Evolutionary conservation across 2,888 invertebrate species (phyloP).

Genomic region (Tanytarsus gracilentus): DNA sequence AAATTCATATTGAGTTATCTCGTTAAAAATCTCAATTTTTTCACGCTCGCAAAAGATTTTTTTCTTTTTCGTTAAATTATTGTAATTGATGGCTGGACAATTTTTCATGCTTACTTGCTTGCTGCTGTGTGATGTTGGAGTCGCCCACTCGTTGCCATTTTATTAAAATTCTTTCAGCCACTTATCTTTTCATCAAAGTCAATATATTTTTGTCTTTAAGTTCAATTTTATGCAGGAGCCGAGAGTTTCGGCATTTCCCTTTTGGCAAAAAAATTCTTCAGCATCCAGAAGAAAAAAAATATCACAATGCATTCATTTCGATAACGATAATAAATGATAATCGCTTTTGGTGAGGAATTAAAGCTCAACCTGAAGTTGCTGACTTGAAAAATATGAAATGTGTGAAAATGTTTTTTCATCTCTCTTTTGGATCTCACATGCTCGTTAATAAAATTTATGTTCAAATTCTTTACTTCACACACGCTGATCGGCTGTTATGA

Average conservation of each 20-base stretch:
- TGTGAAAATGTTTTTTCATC: neutral
- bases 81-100: constrained; percentile 1
- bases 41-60: no score
- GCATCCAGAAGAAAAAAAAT: neutral
- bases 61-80: neutral
- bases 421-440: neutral
- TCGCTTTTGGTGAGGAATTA: constrained; percentile 4
- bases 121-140: no score
- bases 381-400: neutral
- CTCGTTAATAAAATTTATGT: constrained; percentile 10
- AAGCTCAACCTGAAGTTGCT: neutral
- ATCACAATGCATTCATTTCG: neutral
- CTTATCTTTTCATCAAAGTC: neutral
- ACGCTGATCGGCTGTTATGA: no score
- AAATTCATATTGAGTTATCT: constrained; percentile 7
- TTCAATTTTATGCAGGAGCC: no score
- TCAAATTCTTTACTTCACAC: no score
- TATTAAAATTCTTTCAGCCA: neutral
- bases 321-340: constrained; percentile 12
- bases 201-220: no score
- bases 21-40: neutral
- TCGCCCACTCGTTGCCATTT: neutral
- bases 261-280: no score
- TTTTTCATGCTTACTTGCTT: constrained; percentile 9
- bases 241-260: no score